Evolutionary conservation across 2,888 invertebrate genomes (phyloP).

Genomic region (Flexamia atlantica): DNA sequence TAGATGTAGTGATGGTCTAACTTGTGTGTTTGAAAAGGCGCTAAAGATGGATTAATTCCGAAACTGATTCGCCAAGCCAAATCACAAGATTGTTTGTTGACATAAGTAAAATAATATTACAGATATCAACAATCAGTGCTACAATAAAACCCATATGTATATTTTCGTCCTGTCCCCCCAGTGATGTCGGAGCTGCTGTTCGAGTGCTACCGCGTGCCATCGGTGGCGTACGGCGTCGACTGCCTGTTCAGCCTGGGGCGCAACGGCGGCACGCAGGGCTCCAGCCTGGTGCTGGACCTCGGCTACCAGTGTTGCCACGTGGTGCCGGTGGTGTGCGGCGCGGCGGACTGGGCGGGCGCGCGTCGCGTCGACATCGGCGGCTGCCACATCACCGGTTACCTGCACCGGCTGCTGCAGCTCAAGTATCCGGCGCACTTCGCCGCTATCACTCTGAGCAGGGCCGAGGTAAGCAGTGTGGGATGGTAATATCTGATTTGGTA

Average conservation of each 20-base stretch:
- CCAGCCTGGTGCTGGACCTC: constrained; percentile 88
- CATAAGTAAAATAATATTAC: too few relatives aligned
- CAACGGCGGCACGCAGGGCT: constrained; percentile 77
- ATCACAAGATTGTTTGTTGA: too few relatives aligned
- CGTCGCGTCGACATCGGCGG: constrained; percentile 94
- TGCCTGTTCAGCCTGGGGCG: constrained; percentile 84
- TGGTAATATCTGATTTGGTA: too few relatives aligned
- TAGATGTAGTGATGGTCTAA: too few relatives aligned
- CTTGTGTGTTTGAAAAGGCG: too few relatives aligned
- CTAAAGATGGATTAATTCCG: too few relatives aligned
- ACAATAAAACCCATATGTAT: too few relatives aligned
- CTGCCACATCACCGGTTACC: constrained; percentile 88
- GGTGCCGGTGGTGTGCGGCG: constrained; percentile 87
- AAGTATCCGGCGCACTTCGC: constrained; percentile 96
- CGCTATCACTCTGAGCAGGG: constrained; percentile 90
- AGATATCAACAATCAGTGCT: too few relatives aligned
- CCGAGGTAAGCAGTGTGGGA: constrained; percentile 79
- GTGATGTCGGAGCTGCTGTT: constrained; percentile 97
- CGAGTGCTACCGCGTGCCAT: constrained; percentile 94
- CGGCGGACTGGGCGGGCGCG: constrained; percentile 83
- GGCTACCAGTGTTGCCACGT: constrained; percentile 95
- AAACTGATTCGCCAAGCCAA: too few relatives aligned
- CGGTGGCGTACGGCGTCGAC: constrained; percentile 92
- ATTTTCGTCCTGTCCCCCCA: constrained; percentile 75
- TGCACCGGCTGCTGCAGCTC: constrained; percentile 92